Evolutionary conservation across 2,797 vertebrate species (phyloP), one percentile per base, ranked within the genome.

Genomic region (Corythornis leucogaster): DNA sequence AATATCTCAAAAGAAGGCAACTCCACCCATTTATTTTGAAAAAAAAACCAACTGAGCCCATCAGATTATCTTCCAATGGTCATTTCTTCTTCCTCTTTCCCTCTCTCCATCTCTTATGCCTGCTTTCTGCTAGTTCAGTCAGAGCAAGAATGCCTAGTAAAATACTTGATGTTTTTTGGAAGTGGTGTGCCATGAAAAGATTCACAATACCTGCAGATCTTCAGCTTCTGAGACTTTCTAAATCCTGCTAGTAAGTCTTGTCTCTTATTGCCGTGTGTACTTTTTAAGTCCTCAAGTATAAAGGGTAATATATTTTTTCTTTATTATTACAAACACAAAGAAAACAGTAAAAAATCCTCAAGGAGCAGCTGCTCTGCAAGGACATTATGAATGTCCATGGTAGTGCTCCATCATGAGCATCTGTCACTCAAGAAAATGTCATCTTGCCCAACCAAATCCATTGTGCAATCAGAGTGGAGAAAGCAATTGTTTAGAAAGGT

Each of bases 391-490:
- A 33, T 30, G 63, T 66, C 70, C 46, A 43, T 22, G 59, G 26
- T 71, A 46, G 62, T 61, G 66, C 43, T n/a, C 64, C 54, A 89
- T 73, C 69, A 61, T 4, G 76, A 81, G 45, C 89, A 94, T 87
- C 90, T 96, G 95, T 96, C 93, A 94, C 92, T 96, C 93, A 91
- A 81, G 95, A 84, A 96, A 93, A 95, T 89, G 69, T 85, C 63
- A 31, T 91, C 71, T 83, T 91, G 87, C 77, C 62, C 88, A 83
- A 79, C 75, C 61, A 94, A 88, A 82, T 76, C 93, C 87, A 70
- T 67, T 68, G 84, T 89, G 81, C 71, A 92, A 63, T 71, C 68
- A 67, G 89, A 85, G 63, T 59, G 82, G 80, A 70, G 91, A 95
- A 92, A 93, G 75, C 77, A 38, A 80, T 96, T 96, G 87, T 90